Evolutionary conservation across 2,797 vertebrate species (phyloP), one percentile per base, ranked within the genome.

Genomic region (Melopsittacus undulatus): DNA sequence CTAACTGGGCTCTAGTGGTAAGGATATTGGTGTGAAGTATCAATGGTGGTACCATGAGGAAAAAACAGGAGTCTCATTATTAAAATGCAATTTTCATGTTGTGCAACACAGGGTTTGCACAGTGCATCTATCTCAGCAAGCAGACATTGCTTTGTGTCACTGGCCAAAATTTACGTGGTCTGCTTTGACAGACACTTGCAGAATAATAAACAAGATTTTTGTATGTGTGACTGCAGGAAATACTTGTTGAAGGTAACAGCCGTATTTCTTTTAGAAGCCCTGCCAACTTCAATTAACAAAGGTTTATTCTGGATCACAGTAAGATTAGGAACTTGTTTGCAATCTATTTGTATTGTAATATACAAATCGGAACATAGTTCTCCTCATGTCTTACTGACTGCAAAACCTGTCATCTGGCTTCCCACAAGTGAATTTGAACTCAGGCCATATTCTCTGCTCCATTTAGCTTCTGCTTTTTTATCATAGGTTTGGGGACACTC

Each of bases 211-310:
- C 62, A 64, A 68, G 73, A 15, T 49, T 87, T 87, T 40, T 54
- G 49, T 23, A 0, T 2, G 70, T 82, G 78, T 43, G 83, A 66
- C 87, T 89, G 83, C 89, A 76, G 83, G 57, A 46, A 76, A 92
- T 26, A 59, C 81, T 94, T 54, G 80, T 43, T 62, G 92, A 82
- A 32, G 51, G 81, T 54, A 89, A 69, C 77, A 56, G 81, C 84
- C 56, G 73, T 56, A 52, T 72, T 96, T 92, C 89, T 48, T 92
- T 85, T 82, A 22, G 59, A 84, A 85, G 75, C 51, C 54, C 87
- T 94, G 95, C 89, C 92, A 94, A 40, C 92, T 83, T 87, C 85
- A 92, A 95, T 94, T 95, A 94, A 83, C 64, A 34, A 40, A 5
- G 82, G 84, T 91, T 96, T 64, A 68, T 89, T 92, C 79, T 18